These are phyloP conservation scores for Thecocarcelia acutangulata DNA, from an alignment of 2,888 invertebrate genomes.

Conservation along the genomic window DNA sequence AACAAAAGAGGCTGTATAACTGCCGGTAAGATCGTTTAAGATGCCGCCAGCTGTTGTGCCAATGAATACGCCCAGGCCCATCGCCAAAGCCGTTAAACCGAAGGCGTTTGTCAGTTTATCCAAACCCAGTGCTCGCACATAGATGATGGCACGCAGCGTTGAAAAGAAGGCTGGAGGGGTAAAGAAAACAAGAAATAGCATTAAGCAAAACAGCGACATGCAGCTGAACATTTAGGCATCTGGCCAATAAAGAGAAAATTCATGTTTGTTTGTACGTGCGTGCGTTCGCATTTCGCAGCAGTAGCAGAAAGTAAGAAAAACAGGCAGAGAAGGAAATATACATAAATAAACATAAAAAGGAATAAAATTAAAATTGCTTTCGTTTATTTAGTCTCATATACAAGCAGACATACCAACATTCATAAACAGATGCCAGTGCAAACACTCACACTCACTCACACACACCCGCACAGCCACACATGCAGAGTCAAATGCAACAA, in stretches of 20 bases:
- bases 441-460: constrained; percentile 9
- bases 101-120: constrained; percentile 90
- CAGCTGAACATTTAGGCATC: not conserved
- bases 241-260: constrained; percentile 25
- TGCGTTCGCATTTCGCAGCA: not conserved
- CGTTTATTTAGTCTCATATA: constrained; percentile 59
- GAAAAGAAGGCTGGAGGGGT: constrained; percentile 86
- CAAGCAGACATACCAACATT: constrained; percentile 18
- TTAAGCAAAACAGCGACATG: not conserved
- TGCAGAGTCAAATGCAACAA: not conserved
- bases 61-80: constrained; percentile 87
- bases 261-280: not conserved
- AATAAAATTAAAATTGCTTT: constrained; percentile 66
- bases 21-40: constrained; percentile 72
- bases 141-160: constrained; percentile 88
- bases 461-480: not conserved
- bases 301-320: constrained; percentile 8
- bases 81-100: constrained; percentile 88
- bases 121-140: constrained; percentile 89
- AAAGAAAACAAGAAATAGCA: not conserved
- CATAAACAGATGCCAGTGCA: constrained; percentile 2
- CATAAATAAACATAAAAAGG: constrained; percentile 62
- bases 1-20: constrained; percentile 72
- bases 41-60: constrained; percentile 82
- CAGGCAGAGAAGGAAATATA: constrained; percentile 21